phyloP scores from a whole-genome alignment of 2,888 invertebrate species.

The Cremastobaeus sp. region DNA sequence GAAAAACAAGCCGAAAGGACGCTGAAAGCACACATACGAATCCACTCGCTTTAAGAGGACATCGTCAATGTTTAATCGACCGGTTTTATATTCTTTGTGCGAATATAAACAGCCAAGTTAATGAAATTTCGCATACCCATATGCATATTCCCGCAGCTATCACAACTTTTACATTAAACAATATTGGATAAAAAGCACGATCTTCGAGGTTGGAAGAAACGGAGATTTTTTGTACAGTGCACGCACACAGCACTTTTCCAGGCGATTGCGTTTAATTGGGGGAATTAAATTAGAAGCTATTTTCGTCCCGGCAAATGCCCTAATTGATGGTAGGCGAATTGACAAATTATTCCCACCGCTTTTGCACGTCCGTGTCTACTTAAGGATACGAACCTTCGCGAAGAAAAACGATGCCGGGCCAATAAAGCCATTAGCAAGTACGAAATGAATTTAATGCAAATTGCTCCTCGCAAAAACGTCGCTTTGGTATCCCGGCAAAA shows the following conservation, averaged over 20 bases:
- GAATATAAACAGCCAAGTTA: no score
- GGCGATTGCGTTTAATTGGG: constrained; percentile 68
- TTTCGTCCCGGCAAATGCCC: constrained; percentile 72
- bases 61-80: not conserved
- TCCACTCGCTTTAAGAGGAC: not conserved
- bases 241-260: not conserved
- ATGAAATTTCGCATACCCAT: no score
- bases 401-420: constrained; percentile 21
- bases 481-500: no score
- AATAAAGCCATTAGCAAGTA: constrained; percentile 31
- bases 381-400: constrained; percentile 53
- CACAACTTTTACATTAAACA: no score
- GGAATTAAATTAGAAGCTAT: constrained; percentile 75
- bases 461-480: not conserved
- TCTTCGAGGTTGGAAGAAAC: not conserved
- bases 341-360: constrained; percentile 75
- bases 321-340: constrained; percentile 75
- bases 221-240: not conserved
- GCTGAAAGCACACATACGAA: not conserved
- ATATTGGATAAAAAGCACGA: not conserved
- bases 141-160: no score
- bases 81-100: not conserved
- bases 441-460: constrained; percentile 16
- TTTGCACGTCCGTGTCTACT: constrained; percentile 71
- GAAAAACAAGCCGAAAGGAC: constrained; percentile 9